Conservation (phyloP, 2,113 vertebrate species). For the Noturus placidus region DNA sequence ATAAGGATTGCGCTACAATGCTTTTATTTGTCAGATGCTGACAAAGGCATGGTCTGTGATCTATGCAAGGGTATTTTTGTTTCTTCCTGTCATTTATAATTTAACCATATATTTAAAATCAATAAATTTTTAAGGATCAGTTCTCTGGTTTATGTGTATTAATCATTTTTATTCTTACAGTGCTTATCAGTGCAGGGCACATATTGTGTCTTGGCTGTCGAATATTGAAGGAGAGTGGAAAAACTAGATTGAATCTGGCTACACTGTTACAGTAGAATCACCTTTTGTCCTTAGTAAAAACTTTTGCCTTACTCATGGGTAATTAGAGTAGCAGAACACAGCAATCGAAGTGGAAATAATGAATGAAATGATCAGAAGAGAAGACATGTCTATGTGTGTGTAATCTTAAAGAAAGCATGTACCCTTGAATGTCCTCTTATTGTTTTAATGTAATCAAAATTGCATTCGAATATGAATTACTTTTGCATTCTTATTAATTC, state of each 20-base stretch:
- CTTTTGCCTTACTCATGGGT: slow-evolving; percentile 9
- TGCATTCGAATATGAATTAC: background rate
- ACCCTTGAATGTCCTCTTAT: background rate
- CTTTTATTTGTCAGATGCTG: slow-evolving; percentile 77
- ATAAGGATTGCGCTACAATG: slow-evolving; percentile 64
- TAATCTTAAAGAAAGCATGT: background rate
- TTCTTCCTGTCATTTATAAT: slow-evolving; percentile 84
- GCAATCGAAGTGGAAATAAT: background rate
- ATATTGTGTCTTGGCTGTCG: background rate
- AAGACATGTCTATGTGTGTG: background rate
- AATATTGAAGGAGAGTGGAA: background rate
- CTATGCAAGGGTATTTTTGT: slow-evolving; percentile 86
- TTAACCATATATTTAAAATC: slow-evolving; percentile 89
- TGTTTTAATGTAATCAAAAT: background rate
- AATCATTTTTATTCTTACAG: slow-evolving; percentile 7
- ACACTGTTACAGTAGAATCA: background rate
- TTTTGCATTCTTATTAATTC: background rate
- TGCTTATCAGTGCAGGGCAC: background rate
- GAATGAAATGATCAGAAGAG: background rate
- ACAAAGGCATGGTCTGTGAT: slow-evolving; percentile 90
- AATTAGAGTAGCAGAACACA: background rate
- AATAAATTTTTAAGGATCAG: slow-evolving; percentile 97
- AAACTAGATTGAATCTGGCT: background rate
- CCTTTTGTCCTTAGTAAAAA: slow-evolving; percentile 7
- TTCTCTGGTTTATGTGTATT: slow-evolving; percentile 53